Base-by-base conservation (phyloP, 1,140 invertebrate species). In the Drusus annulatus region DNA sequence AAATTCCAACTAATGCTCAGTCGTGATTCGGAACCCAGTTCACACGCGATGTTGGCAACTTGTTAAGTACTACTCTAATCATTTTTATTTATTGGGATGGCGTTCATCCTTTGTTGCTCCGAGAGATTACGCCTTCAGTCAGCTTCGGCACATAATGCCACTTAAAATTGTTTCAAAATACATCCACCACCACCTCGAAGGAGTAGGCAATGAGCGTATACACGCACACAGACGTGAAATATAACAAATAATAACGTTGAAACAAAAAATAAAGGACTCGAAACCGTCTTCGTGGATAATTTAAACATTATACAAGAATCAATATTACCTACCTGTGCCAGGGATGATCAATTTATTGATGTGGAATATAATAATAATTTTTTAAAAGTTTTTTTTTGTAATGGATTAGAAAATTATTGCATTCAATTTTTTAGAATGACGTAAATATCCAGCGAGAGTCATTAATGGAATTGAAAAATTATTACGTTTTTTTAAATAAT, bases 281-380 rank as follows among this genome's bases (percentile, higher is more conserved):
- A 31, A 60, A 76, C 62, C 74, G 74, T 45, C 74, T 76, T 62
- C 23, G 74, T 45, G 58, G 74, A 76, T 76, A 76, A 76, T 76
- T 76, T 76, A 76, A 63, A 76, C 74, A 76, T 60, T 76, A 76
- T 76, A 63, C 56, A 21, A 76, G 71, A 76, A 76, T 76, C 74
- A 76, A 76, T 76, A 76, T 63, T 13, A 45, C 36, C 36, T 45
- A 76, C 74, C 74, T 76, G 74, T 17, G 28, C 45, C 74, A 63
- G 74, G 28, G 28, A 56, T 17, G 2, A 56, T 56, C 54, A 56
- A 56, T 56, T 56, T 13, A 56, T 56, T n/a, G 19, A 10, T 56
- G 19, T 56, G 19, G 19, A 21, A 5, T 56, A n/a, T n/a, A n/a
- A n/a, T n/a, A n/a, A n/a, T n/a, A n/a, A n/a, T n/a, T n/a, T n/a